Percentiles rank a stretch among this genome's conserved stretches.
Conservation (phyloP, 1,140 invertebrate genomes). For the Drosophila burlai region DNA sequence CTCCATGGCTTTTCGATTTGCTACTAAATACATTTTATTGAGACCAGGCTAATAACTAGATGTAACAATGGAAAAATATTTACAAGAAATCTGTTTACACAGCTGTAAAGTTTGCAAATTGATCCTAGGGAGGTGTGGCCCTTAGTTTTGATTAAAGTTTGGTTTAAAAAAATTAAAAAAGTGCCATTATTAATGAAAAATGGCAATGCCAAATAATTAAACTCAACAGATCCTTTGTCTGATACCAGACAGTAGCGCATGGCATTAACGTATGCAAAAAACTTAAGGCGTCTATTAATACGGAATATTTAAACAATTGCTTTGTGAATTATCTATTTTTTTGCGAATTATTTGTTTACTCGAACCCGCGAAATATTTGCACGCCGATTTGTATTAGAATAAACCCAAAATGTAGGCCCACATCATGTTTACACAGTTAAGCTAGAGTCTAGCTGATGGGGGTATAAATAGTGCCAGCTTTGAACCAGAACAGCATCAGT, state of each 20-base stretch:
- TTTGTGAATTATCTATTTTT: not conserved
- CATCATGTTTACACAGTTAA: constrained; percentile 5
- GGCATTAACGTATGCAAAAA: too few relatives aligned
- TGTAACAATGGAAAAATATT: not conserved
- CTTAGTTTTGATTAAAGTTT: not conserved
- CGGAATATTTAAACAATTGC: constrained; percentile 19
- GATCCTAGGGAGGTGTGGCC: not conserved
- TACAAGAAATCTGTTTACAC: not conserved
- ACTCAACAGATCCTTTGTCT: not conserved
- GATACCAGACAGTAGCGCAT: not conserved
- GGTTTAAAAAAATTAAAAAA: too few relatives aligned
- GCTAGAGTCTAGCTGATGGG: too few relatives aligned
- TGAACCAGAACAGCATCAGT: constrained; percentile 27
- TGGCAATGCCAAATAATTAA: not conserved
- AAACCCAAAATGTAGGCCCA: not conserved
- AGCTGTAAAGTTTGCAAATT: not conserved
- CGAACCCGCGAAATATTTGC: constrained; percentile 12
- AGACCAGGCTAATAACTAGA: not conserved
- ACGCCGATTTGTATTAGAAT: not conserved
- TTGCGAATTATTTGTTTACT: constrained; percentile 18
- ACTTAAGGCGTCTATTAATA: not conserved
- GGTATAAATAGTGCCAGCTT: constrained; percentile 25
- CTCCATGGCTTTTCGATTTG: not conserved
- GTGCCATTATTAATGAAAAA: not conserved
- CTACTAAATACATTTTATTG: too few relatives aligned